phyloP scores from a whole-genome alignment of 2,888 invertebrate genomes.

The Mythimna vitellina region DNA sequence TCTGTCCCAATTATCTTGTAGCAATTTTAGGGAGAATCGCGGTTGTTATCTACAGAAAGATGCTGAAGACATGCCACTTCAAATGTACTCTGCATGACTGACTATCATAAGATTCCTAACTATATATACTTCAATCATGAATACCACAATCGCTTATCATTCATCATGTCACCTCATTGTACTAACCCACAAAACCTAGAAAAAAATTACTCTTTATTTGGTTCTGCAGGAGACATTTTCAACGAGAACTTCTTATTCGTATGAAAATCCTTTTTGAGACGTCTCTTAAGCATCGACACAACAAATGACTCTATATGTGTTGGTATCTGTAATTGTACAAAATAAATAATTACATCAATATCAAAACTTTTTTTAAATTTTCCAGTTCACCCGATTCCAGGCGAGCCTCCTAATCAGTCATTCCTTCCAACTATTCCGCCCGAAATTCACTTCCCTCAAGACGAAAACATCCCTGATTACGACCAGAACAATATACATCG shows the following conservation, averaged over 20 bases:
- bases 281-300: neutral
- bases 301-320: too few relatives aligned
- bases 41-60: neutral
- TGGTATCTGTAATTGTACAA: too few relatives aligned
- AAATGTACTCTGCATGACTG: neutral
- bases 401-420: conserved; percentile 67
- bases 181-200: conserved; percentile 38
- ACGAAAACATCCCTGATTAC: conserved; percentile 78
- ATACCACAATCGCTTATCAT: conserved; percentile 29
- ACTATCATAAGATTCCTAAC: neutral
- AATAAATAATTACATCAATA: neutral
- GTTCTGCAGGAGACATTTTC: conserved; percentile 2
- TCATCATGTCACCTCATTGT: conserved; percentile 50
- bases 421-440: conserved; percentile 88
- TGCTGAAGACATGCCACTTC: neutral
- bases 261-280: neutral
- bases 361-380: conserved; percentile 41
- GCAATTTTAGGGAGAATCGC: neutral
- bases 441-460: conserved; percentile 81
- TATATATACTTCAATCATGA: conserved; percentile 6
- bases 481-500: conserved; percentile 82
- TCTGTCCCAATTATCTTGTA: conserved; percentile 2
- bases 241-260: neutral
- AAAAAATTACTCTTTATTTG: conserved; percentile 3
- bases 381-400: conserved; percentile 74